Conservation (phyloP, 2,113 vertebrate species). For the Apteryx mantelli region DNA sequence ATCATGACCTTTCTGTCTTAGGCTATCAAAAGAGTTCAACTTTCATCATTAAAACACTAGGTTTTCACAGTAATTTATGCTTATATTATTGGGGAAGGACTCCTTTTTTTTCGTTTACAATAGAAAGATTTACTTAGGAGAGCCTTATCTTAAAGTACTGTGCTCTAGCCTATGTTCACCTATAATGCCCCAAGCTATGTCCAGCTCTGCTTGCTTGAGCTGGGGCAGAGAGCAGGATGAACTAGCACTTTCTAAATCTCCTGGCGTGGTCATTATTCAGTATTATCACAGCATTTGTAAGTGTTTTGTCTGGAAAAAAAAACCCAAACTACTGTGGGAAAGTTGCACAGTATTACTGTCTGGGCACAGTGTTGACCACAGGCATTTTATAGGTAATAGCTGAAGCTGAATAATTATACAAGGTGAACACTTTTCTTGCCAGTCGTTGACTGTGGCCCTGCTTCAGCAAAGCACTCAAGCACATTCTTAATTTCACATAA, state of each 20-base stretch:
- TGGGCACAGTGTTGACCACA: not conserved
- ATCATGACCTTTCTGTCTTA: not conserved
- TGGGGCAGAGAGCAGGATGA: not conserved
- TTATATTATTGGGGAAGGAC: not conserved
- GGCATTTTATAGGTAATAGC: not conserved
- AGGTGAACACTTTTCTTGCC: not conserved
- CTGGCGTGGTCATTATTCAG: not conserved
- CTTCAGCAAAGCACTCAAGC: not conserved
- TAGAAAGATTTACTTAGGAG: not conserved
- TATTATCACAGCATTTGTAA: not conserved
- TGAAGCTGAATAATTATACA: not conserved
- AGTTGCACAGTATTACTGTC: not conserved
- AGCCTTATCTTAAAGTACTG: not conserved
- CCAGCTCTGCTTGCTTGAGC: not conserved
- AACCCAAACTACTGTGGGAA: accelerated
- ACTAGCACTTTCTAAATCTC: not conserved
- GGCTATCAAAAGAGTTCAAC: not conserved
- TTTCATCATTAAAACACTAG: not conserved
- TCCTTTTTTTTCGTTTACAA: not conserved
- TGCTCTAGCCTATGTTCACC: not conserved
- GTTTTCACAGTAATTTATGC: not conserved
- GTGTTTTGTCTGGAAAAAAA: not conserved
- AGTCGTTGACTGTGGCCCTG: not conserved
- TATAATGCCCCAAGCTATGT: not conserved
- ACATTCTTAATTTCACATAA: not conserved